Percentiles rank a stretch among this genome's conserved stretches.
phyloP scores from a whole-genome alignment of 2,113 vertebrate genomes.

The Sphyrna mokarran region DNA sequence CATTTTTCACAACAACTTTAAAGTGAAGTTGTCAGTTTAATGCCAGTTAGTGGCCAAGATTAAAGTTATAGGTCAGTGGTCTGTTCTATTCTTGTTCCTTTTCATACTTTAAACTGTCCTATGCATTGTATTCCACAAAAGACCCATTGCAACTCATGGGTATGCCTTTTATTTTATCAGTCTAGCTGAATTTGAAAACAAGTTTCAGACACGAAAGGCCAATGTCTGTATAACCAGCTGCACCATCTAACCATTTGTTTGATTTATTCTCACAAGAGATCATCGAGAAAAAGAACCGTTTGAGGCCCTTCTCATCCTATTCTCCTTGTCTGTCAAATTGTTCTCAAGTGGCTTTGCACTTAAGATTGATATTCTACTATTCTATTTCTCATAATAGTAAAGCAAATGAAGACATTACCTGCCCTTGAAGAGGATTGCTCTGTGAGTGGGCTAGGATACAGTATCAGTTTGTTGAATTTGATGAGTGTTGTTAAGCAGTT shows the following conservation, averaged over 20 bases:
- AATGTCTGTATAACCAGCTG: background rate
- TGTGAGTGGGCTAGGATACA: background rate
- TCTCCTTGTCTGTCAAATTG: background rate
- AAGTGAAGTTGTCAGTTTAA: background rate
- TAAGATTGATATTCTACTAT: background rate
- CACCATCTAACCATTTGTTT: background rate
- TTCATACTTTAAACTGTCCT: background rate
- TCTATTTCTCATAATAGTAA: background rate
- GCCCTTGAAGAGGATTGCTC: slow-evolving; percentile 1
- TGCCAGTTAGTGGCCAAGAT: background rate
- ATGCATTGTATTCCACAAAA: background rate
- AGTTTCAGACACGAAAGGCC: background rate
- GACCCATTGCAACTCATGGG: background rate
- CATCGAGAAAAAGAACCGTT: background rate
- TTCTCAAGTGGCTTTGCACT: background rate
- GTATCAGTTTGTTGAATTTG: slow-evolving; percentile 12
- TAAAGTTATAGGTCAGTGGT: background rate
- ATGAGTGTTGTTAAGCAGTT: slow-evolving; percentile 22
- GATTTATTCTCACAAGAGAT: background rate
- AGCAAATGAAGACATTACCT: background rate
- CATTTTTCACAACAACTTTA: background rate
- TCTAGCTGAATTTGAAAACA: background rate
- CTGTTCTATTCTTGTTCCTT: background rate
- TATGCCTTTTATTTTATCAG: background rate
- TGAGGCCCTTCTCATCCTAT: background rate